Conservation (phyloP, 1,140 invertebrate genomes). For the Yoshiicerus persimilis region DNA sequence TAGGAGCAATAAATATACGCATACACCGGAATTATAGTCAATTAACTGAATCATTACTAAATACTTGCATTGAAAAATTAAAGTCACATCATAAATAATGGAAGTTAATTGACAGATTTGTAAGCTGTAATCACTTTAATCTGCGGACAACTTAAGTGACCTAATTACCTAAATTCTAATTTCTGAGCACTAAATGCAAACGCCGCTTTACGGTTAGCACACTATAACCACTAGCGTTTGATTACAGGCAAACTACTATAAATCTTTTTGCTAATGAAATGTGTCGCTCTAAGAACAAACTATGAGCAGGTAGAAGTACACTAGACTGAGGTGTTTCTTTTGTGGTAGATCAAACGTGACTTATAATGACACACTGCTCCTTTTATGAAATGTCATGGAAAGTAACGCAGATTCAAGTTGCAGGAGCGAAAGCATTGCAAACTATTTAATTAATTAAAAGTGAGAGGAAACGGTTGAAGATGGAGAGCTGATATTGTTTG, state of each 20-base stretch:
- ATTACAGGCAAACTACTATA: not conserved
- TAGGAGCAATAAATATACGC: not conserved
- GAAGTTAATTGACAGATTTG: not conserved
- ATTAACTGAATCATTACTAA: not conserved
- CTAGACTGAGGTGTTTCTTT: not conserved
- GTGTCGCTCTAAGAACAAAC: not conserved
- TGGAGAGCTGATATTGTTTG: not conserved
- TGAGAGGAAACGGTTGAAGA: not conserved
- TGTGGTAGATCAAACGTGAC: not conserved
- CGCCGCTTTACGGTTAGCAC: not conserved
- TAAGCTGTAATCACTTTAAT: not conserved
- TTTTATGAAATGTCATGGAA: not conserved
- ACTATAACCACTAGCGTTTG: not conserved
- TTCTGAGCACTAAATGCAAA: not conserved
- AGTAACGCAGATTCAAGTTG: not conserved
- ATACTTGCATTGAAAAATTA: not conserved
- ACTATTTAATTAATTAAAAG: not conserved
- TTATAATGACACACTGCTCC: not conserved
- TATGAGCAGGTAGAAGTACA: not conserved
- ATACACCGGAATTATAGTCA: not conserved
- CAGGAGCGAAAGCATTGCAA: not conserved
- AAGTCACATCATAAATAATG: not conserved
- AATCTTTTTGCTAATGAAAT: not conserved
- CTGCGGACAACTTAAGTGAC: not conserved
- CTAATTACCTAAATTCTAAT: not conserved